These are phyloP conservation scores for Myotis davidii DNA, from an alignment of 2,113 vertebrate genomes.

Conservation along the genomic window DNA sequence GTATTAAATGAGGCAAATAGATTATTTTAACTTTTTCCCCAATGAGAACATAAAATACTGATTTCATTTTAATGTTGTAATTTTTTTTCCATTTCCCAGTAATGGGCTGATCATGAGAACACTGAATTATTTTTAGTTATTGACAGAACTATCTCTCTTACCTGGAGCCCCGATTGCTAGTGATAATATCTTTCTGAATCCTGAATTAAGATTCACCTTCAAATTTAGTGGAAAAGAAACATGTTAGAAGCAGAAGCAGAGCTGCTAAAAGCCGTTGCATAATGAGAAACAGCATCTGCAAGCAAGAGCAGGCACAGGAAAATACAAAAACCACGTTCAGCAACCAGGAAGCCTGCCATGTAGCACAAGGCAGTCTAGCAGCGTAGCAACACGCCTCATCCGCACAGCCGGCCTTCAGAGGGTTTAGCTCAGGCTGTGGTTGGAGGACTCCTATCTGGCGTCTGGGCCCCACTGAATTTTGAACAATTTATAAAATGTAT, in stretches of 20 bases:
- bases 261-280: background rate
- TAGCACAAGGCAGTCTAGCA: background rate
- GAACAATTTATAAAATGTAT: background rate
- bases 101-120: background rate
- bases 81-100: background rate
- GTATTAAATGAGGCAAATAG: conserved; percentile 4
- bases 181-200: background rate
- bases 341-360: background rate
- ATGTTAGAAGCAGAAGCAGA: background rate
- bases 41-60: background rate
- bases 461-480: background rate
- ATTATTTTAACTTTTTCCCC: background rate
- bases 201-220: background rate
- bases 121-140: background rate
- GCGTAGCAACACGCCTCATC: background rate
- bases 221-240: background rate
- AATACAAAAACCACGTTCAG: background rate
- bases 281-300: background rate
- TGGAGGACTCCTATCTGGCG: background rate
- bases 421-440: background rate
- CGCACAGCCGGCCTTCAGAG: too few species aligned
- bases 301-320: background rate
- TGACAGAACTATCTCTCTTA: background rate
- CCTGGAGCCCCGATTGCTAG: background rate
- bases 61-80: background rate